Evolutionary conservation across 2,888 invertebrate genomes (phyloP).

Genomic region (Acanthosoma haemorrhoidale): DNA sequence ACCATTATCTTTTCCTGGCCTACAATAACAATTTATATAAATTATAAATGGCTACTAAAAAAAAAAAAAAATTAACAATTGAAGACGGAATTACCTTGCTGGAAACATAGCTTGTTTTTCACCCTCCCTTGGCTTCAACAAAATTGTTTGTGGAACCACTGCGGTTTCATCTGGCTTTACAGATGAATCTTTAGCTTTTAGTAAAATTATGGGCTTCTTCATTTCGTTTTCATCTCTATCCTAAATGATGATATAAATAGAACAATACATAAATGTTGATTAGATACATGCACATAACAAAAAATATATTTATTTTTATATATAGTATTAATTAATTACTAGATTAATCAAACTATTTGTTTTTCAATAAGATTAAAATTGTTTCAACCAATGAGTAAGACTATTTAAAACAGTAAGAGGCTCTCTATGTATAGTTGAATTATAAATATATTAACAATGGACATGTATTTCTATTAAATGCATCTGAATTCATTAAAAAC

Average conservation of each 20-base stretch:
- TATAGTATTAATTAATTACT: too few relatives aligned
- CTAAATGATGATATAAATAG: constrained; percentile 14
- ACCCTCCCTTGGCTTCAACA: constrained; percentile 61
- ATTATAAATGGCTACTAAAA: background rate
- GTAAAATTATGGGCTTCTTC: constrained; percentile 40
- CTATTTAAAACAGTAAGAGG: too few relatives aligned
- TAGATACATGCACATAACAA: background rate
- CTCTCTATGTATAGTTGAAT: too few relatives aligned
- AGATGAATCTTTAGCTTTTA: constrained; percentile 40
- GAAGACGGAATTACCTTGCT: constrained; percentile 42
- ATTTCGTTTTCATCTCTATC: constrained; percentile 40
- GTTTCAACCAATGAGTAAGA: too few relatives aligned
- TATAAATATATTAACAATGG: too few relatives aligned
- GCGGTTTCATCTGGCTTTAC: constrained; percentile 45
- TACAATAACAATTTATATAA: constrained; percentile 17
- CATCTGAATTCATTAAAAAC: too few relatives aligned
- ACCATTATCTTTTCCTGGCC: constrained; percentile 44
- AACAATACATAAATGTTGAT: background rate
- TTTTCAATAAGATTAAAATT: too few relatives aligned
- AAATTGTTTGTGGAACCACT: constrained; percentile 58
- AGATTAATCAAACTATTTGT: too few relatives aligned
- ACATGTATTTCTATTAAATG: too few relatives aligned
- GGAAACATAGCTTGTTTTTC: constrained; percentile 59
- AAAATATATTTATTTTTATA: too few relatives aligned
- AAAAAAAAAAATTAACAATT: background rate